Conservation (phyloP, 2,888 invertebrate species). For the Podotricha telesiphe region DNA sequence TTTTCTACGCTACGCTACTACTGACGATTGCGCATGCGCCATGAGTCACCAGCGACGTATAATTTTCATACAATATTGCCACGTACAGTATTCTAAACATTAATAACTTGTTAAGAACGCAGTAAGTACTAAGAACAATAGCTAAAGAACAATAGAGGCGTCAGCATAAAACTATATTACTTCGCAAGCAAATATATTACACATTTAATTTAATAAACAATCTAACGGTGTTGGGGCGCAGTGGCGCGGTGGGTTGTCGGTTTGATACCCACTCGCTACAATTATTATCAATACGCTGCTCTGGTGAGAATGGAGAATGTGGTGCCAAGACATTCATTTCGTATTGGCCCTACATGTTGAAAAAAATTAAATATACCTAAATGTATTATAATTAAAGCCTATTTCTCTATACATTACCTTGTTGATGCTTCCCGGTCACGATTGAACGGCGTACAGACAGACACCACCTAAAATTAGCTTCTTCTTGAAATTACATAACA, state of each 20-base stretch:
- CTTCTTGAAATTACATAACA: constrained; percentile 28
- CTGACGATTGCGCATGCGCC: not conserved
- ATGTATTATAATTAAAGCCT: constrained; percentile 41
- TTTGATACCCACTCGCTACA: too few species aligned
- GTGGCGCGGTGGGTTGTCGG: too few species aligned
- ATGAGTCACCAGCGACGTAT: not conserved
- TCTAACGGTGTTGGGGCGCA: too few species aligned
- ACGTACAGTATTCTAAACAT: constrained; percentile 4
- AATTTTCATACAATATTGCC: not conserved
- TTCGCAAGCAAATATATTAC: not conserved
- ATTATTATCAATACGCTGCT: too few species aligned
- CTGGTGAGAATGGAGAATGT: too few species aligned
- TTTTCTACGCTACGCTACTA: too few species aligned
- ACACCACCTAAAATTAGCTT: constrained; percentile 46
- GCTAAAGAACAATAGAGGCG: not conserved
- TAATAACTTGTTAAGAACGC: constrained; percentile 5
- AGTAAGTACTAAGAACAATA: constrained; percentile 9
- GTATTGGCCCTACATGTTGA: too few species aligned
- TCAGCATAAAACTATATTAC: constrained; percentile 14
- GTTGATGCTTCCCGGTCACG: constrained; percentile 49
- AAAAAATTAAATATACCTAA: not conserved
- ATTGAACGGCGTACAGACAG: constrained; percentile 42
- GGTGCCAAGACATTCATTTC: too few species aligned
- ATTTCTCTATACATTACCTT: constrained; percentile 55
- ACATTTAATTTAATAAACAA: not conserved